Conservation (phyloP, 2,888 invertebrate species). For the Macrosiphum euphorbiae region DNA sequence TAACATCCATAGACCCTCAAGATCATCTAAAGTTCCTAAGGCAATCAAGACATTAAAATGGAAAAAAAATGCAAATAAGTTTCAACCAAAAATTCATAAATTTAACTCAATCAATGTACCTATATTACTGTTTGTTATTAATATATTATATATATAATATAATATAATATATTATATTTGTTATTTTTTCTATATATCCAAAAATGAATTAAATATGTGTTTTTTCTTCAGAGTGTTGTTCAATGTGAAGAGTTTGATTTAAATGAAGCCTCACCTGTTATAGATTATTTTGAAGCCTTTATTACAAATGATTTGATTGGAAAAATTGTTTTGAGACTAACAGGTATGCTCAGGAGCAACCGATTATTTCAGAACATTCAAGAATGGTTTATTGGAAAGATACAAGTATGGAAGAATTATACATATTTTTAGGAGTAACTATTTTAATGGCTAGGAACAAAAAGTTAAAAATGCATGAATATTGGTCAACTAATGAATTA, state of each 20-base stretch:
- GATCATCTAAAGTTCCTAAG: too few relatives aligned
- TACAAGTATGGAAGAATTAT: background rate
- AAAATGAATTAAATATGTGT: too few relatives aligned
- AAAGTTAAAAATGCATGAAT: slow-evolving; percentile 7
- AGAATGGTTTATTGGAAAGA: background rate
- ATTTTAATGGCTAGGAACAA: background rate
- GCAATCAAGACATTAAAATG: too few relatives aligned
- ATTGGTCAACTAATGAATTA: slow-evolving; percentile 19
- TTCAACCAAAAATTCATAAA: background rate
- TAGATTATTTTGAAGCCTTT: background rate
- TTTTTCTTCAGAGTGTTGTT: background rate
- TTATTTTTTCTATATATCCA: too few relatives aligned
- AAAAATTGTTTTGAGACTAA: background rate
- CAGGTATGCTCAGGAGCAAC: background rate
- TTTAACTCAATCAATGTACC: background rate
- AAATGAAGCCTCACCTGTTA: background rate
- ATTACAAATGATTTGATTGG: background rate
- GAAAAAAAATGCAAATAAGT: background rate
- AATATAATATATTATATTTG: too few relatives aligned
- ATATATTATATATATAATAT: too few relatives aligned
- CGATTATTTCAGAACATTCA: background rate
- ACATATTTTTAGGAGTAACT: background rate
- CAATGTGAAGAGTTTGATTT: background rate
- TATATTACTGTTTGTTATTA: too few relatives aligned
- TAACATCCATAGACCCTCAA: too few relatives aligned